Evolutionary conservation across 2,797 vertebrate species (phyloP).

Genomic region (Triplophysa bombifrons): DNA sequence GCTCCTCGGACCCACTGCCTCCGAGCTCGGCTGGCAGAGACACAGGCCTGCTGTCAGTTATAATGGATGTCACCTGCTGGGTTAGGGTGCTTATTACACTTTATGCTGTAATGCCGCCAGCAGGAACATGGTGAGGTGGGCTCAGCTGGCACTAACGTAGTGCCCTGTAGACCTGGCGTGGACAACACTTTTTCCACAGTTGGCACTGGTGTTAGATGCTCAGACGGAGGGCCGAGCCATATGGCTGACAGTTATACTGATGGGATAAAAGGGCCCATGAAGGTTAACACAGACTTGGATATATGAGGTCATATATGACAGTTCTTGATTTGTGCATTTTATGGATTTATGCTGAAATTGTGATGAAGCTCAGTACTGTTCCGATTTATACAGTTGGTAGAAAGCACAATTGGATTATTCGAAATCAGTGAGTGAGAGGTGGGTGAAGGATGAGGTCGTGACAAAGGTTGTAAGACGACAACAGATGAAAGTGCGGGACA

Average conservation of each 20-base stretch:
- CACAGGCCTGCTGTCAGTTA: conserved; percentile 56
- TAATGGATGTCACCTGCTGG: conserved; percentile 81
- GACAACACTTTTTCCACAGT: conserved; percentile 65
- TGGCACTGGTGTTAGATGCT: conserved; percentile 66
- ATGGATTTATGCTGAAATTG: background rate
- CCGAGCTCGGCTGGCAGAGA: conserved; percentile 31
- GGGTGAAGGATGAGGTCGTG: conserved; percentile 61
- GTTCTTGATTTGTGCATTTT: background rate
- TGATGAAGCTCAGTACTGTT: background rate
- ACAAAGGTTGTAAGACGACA: conserved; percentile 61
- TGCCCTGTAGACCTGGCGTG: conserved; percentile 49
- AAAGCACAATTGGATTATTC: background rate
- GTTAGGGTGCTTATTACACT: conserved; percentile 65
- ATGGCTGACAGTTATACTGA: conserved; percentile 55
- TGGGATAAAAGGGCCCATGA: conserved; percentile 58
- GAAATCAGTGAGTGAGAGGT: conserved; percentile 53
- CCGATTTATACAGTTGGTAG: background rate
- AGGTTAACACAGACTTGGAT: conserved; percentile 62
- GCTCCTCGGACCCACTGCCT: conserved; percentile 39
- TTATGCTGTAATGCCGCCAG: conserved; percentile 58
- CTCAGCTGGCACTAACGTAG: conserved; percentile 30
- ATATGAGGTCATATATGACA: background rate
- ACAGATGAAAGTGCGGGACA: conserved; percentile 69
- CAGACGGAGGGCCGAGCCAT: conserved; percentile 62
- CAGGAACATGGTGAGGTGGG: conserved; percentile 57